phyloP scores from a whole-genome alignment of 2,113 vertebrate species.

The Cnemophilus loriae region DNA sequence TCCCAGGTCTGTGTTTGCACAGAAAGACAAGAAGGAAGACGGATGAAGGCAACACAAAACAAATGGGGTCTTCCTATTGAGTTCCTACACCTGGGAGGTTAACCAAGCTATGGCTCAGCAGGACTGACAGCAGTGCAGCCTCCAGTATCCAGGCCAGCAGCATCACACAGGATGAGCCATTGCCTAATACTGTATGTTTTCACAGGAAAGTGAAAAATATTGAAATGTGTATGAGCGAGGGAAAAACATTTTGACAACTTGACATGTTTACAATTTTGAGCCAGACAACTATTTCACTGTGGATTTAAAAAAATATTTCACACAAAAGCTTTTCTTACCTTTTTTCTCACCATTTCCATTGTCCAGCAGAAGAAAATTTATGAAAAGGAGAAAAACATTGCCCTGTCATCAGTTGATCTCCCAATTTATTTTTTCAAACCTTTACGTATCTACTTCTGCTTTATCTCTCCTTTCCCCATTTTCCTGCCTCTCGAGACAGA shows the following conservation, averaged over 20 bases:
- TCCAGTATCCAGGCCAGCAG: not conserved
- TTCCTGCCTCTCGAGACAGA: not conserved
- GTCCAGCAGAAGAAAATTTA: not conserved
- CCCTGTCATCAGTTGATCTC: not conserved
- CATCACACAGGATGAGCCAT: not conserved
- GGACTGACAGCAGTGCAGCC: not conserved
- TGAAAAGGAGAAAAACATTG: not conserved
- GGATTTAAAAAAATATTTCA: not conserved
- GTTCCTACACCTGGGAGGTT: not conserved
- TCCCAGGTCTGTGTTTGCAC: not conserved
- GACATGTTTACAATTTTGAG: not conserved
- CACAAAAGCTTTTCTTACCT: not conserved
- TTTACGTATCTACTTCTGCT: not conserved
- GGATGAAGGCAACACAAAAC: not conserved
- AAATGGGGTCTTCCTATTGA: not conserved
- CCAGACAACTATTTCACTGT: not conserved
- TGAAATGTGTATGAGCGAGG: not conserved
- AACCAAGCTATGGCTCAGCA: not conserved
- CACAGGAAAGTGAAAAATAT: not conserved
- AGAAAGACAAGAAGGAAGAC: not conserved
- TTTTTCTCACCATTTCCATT: not conserved
- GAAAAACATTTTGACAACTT: not conserved
- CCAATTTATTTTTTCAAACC: not conserved
- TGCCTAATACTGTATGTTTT: not conserved
- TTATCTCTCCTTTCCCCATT: not conserved